Conservation (phyloP, 2,888 invertebrate genomes). For the Autographa pulchrina region DNA sequence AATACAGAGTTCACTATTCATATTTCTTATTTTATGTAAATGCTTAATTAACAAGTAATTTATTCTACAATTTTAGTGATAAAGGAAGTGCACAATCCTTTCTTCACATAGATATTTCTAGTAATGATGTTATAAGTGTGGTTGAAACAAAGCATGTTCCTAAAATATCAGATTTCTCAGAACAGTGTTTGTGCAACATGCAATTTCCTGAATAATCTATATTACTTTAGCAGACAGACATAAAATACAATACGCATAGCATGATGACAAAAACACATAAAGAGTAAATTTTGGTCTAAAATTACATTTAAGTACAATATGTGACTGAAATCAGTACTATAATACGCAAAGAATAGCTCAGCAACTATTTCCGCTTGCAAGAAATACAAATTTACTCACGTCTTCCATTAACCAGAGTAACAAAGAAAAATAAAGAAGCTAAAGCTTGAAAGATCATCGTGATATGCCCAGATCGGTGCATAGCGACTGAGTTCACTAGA, state of each 20-base stretch:
- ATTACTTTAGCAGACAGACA: constrained; percentile 27
- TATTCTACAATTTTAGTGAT: no score
- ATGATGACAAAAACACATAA: constrained; percentile 32
- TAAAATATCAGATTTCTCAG: not conserved
- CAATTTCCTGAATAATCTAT: not conserved
- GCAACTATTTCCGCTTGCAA: constrained; percentile 37
- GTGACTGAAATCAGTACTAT: constrained; percentile 24
- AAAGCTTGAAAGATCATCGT: constrained; percentile 60
- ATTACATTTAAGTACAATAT: not conserved
- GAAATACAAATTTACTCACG: constrained; percentile 60
- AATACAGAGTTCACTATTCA: no score
- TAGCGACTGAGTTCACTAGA: constrained; percentile 69
- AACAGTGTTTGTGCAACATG: not conserved
- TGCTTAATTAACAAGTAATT: no score
- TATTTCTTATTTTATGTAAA: no score
- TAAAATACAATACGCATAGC: constrained; percentile 34
- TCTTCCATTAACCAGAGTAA: constrained; percentile 55
- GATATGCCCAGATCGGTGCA: constrained; percentile 69
- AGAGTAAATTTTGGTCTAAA: not conserved
- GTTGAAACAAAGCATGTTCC: not conserved
- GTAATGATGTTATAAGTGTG: no score
- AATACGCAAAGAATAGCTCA: not conserved
- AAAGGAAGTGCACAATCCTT: no score
- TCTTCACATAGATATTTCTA: no score
- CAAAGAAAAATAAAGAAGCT: constrained; percentile 55